phyloP scores from a whole-genome alignment of 2,797 vertebrate genomes.

The Melopsittacus undulatus region DNA sequence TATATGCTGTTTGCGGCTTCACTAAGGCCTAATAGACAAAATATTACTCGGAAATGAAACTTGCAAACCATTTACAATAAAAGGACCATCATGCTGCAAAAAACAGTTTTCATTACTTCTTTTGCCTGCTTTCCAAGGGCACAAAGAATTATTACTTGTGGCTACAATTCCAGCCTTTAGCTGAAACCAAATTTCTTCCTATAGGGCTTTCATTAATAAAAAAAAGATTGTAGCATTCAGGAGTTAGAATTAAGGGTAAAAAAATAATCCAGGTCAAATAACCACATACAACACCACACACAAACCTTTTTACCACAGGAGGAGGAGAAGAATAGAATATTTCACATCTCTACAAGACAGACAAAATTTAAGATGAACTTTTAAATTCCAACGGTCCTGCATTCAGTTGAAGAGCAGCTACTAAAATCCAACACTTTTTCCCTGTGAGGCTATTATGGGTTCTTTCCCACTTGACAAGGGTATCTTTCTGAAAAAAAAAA shows the following conservation, averaged over 20 bases:
- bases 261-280: not conserved
- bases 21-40: not conserved
- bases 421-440: not conserved
- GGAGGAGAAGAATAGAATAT: not conserved
- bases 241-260: not conserved
- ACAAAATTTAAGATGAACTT: not conserved
- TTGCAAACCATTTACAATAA: not conserved
- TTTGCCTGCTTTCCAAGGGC: not conserved
- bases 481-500: slow-evolving; percentile 18
- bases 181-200: not conserved
- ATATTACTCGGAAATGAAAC: not conserved
- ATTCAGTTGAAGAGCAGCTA: not conserved
- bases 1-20: not conserved
- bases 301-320: not conserved
- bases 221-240: not conserved
- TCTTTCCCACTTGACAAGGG: not conserved
- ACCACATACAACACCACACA: not conserved
- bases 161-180: not conserved
- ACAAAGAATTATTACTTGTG: not conserved
- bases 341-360: not conserved
- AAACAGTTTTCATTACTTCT: not conserved
- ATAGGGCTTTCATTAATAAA: not conserved
- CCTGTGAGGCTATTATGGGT: not conserved
- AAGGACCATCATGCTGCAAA: not conserved
- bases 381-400: not conserved